Conservation (phyloP, 2,113 vertebrate species). For the Scalopus aquaticus region DNA sequence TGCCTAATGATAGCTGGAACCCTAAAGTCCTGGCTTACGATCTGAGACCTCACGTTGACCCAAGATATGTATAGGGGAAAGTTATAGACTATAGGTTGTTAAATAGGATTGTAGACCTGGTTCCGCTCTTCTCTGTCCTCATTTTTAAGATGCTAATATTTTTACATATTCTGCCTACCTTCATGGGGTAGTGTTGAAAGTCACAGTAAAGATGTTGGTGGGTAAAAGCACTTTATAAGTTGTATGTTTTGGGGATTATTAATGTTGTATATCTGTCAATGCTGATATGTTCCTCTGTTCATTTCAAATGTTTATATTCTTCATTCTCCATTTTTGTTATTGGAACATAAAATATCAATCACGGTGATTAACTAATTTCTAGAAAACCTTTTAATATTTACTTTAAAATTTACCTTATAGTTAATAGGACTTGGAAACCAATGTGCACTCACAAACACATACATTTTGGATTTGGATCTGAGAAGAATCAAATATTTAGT, state of each 20-base stretch:
- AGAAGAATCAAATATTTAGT: conserved; percentile 39
- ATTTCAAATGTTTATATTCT: conserved; percentile 5
- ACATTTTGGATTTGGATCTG: neutral
- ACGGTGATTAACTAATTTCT: neutral
- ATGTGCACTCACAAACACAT: neutral
- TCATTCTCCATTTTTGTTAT: neutral
- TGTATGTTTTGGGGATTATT: neutral
- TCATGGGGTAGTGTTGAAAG: neutral
- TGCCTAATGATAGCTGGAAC: neutral
- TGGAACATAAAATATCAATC: neutral
- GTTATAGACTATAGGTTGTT: neutral
- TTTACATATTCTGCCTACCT: neutral
- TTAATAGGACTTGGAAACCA: neutral
- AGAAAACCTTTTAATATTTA: neutral
- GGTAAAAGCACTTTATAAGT: neutral
- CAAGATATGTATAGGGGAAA: neutral
- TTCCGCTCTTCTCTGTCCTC: neutral
- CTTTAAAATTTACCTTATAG: conserved; percentile 18
- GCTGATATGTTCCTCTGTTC: neutral
- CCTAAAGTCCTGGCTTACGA: neutral
- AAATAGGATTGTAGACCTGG: neutral
- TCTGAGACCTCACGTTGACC: neutral
- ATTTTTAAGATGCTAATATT: neutral
- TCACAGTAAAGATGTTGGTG: neutral
- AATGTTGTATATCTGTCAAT: neutral